Percentiles rank a stretch among this genome's conserved stretches.
These are phyloP conservation scores for Catharus fuscescens DNA, from an alignment of 2,113 vertebrate species.

Conservation along the genomic window DNA sequence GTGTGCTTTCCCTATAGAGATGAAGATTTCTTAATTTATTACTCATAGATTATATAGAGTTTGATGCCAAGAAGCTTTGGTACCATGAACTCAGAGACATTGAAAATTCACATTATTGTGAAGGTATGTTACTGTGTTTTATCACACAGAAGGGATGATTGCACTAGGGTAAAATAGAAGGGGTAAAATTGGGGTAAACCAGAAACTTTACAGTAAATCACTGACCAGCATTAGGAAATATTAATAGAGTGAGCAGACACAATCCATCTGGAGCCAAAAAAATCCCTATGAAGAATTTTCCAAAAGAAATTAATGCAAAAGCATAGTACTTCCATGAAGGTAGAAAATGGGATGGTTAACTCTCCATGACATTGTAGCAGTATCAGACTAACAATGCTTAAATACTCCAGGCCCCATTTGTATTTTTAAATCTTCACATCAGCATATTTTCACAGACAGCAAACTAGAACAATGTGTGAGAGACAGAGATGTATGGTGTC, in stretches of 20 bases:
- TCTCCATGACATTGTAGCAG: background rate
- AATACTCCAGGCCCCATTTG: background rate
- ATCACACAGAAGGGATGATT: background rate
- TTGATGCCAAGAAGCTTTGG: background rate
- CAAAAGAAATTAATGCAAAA: background rate
- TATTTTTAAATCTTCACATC: background rate
- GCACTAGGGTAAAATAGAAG: background rate
- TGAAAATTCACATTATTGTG: background rate
- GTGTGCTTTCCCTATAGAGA: background rate
- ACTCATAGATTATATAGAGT: background rate
- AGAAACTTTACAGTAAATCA: background rate
- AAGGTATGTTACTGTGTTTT: background rate
- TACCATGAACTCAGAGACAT: background rate
- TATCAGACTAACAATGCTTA: background rate
- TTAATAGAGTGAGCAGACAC: background rate
- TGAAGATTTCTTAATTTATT: background rate
- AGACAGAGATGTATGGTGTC: background rate
- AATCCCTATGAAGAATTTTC: background rate
- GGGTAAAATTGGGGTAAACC: background rate
- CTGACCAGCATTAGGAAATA: background rate
- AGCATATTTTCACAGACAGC: background rate
- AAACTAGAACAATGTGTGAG: background rate
- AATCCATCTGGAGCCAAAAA: background rate
- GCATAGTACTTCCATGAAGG: background rate
- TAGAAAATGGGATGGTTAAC: background rate